A percentile compares a stretch with the other conserved stretches of the same genome.
Evolutionary conservation across 2,888 invertebrate genomes (phyloP).

Genomic region (Dynastes maya): DNA sequence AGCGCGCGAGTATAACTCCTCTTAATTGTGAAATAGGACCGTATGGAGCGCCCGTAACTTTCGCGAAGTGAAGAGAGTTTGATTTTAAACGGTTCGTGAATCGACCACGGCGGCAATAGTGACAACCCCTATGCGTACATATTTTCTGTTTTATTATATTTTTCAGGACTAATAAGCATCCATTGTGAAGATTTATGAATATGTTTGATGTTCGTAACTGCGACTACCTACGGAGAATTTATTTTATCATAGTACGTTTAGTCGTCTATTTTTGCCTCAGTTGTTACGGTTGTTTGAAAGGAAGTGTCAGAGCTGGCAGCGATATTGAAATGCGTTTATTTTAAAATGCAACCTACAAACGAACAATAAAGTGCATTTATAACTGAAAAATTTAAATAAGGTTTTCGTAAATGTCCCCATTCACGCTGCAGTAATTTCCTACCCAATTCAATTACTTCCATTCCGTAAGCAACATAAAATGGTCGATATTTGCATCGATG

Average conservation of each 20-base stretch:
- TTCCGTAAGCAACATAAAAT: too few species aligned
- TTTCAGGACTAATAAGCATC: background rate
- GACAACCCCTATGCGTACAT: slow-evolving; percentile 17
- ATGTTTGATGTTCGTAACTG: background rate
- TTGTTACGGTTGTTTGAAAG: too few species aligned
- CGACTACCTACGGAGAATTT: background rate
- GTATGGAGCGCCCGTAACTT: slow-evolving; percentile 35
- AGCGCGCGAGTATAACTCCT: slow-evolving; percentile 35
- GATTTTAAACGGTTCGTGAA: slow-evolving; percentile 38
- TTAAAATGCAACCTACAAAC: too few species aligned
- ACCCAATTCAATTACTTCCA: too few species aligned
- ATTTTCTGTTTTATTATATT: slow-evolving; percentile 36
- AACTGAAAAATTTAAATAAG: too few species aligned
- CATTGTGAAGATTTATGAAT: slow-evolving; percentile 3
- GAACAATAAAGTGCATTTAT: too few species aligned
- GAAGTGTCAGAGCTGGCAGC: too few species aligned
- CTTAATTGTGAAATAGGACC: slow-evolving; percentile 42
- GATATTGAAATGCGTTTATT: too few species aligned
- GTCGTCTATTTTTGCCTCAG: too few species aligned
- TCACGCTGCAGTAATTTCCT: too few species aligned
- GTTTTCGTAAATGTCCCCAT: too few species aligned
- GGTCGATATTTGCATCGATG: too few species aligned
- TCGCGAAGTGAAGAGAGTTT: slow-evolving; percentile 39
- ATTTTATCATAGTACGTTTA: background rate
- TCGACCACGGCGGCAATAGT: slow-evolving; percentile 15